Conservation (phyloP, 92 coral and sea anemone species). For the Galaxea fascicularis region DNA sequence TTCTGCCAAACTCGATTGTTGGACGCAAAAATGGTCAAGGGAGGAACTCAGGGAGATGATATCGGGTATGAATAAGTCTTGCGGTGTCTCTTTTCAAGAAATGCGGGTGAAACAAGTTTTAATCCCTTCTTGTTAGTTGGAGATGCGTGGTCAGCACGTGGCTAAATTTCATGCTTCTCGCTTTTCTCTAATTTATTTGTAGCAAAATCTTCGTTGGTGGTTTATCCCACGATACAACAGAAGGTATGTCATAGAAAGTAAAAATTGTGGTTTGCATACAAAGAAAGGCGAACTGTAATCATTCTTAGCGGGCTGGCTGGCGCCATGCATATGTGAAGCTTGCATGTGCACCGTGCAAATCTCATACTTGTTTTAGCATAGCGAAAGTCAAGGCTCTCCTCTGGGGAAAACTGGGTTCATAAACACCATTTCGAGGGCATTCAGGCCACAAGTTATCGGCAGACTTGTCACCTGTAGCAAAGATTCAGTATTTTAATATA, state of each 20-base stretch:
- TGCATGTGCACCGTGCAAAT: too few species aligned
- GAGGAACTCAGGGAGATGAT: slow-evolving; percentile 84
- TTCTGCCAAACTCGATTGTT: neutral
- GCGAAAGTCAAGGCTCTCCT: too few species aligned
- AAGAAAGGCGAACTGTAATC: too few species aligned
- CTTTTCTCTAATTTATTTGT: slow-evolving; percentile 21
- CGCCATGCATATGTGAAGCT: too few species aligned
- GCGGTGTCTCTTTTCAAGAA: neutral
- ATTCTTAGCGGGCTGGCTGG: too few species aligned
- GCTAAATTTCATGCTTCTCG: neutral
- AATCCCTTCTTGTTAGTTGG: neutral
- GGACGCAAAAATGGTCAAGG: slow-evolving; percentile 49
- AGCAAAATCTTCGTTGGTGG: slow-evolving; percentile 98
- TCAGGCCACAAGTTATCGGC: too few species aligned
- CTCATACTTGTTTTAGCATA: too few species aligned
- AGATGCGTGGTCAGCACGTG: neutral
- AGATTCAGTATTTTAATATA: too few species aligned
- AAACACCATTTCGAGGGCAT: too few species aligned
- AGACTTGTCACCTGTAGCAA: too few species aligned
- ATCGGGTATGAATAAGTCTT: slow-evolving; percentile 76
- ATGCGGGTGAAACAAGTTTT: neutral
- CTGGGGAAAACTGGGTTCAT: too few species aligned
- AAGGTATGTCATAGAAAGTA: slow-evolving; percentile 58
- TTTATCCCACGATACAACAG: slow-evolving; percentile 74
- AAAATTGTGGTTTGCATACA: too few species aligned